Evolutionary conservation across 2,113 vertebrate species (phyloP).

Genomic region (Sula dactylatra): DNA sequence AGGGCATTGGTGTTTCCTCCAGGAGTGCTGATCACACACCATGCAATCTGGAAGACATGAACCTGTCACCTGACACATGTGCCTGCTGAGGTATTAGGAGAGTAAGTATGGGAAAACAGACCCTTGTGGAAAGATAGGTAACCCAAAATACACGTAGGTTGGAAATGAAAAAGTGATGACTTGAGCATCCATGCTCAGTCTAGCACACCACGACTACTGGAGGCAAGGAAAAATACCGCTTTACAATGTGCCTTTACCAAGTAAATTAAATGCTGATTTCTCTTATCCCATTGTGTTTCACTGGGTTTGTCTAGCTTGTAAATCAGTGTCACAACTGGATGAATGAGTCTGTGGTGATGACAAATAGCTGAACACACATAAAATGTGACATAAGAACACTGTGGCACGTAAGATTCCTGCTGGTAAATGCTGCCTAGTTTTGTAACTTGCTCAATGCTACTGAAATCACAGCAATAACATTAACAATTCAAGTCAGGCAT

Average conservation of each 20-base stretch:
- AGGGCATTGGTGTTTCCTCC: fast-evolving
- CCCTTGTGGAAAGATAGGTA: not conserved
- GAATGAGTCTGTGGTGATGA: not conserved
- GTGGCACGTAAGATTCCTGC: not conserved
- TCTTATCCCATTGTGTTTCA: not conserved
- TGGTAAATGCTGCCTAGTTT: not conserved
- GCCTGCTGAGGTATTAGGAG: not conserved
- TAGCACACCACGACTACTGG: too few relatives aligned
- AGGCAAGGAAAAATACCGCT: not conserved
- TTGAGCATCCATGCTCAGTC: not conserved
- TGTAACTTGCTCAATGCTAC: not conserved
- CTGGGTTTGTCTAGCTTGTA: not conserved
- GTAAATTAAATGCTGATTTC: not conserved
- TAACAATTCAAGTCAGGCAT: conserved; percentile 40
- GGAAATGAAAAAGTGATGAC: not conserved
- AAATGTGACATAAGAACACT: not conserved
- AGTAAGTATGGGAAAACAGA: not conserved
- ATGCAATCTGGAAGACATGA: not conserved
- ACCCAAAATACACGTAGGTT: fast-evolving
- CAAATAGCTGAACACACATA: not conserved
- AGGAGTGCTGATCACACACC: not conserved
- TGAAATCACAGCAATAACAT: not conserved
- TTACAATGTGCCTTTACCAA: not conserved
- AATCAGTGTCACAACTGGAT: not conserved
- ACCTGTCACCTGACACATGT: not conserved